A percentile compares a stretch with the other conserved stretches of the same genome.
Evolutionary conservation across 2,888 invertebrate species (phyloP).

Genomic region (Macropis europaea): DNA sequence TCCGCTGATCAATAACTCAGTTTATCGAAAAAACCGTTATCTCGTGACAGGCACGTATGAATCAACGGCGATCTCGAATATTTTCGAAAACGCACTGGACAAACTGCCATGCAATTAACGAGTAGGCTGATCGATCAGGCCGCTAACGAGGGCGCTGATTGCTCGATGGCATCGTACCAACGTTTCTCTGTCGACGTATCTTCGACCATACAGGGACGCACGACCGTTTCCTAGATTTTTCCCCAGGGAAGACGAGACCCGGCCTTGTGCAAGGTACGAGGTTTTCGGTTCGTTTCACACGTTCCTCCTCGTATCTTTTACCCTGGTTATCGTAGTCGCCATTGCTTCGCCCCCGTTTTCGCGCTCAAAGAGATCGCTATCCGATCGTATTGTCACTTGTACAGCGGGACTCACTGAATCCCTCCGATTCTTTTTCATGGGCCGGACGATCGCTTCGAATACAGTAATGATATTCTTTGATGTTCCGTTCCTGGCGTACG

Average conservation of each 20-base stretch:
- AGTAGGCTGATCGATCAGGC: slow-evolving; percentile 49
- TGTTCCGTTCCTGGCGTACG: too few relatives aligned
- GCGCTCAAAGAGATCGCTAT: slow-evolving; percentile 29
- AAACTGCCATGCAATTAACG: slow-evolving; percentile 53
- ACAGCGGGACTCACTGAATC: too few relatives aligned
- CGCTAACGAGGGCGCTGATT: slow-evolving; percentile 64
- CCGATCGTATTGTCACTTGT: slow-evolving; percentile 11
- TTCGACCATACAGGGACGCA: not conserved
- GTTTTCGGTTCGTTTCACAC: slow-evolving; percentile 41
- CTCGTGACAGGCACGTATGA: slow-evolving; percentile 6
- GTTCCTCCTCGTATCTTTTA: slow-evolving; percentile 25
- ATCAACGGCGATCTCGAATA: slow-evolving; percentile 37
- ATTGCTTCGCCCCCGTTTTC: slow-evolving; percentile 35
- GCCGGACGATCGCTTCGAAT: not conserved
- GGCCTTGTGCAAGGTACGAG: slow-evolving; percentile 41
- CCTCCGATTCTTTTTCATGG: not conserved
- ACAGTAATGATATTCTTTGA: not conserved
- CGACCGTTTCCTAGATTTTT: not conserved
- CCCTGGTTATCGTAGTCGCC: slow-evolving; percentile 36
- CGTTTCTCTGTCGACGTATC: slow-evolving; percentile 27
- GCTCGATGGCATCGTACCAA: slow-evolving; percentile 61
- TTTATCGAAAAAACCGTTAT: slow-evolving; percentile 28
- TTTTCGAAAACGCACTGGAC: slow-evolving; percentile 39
- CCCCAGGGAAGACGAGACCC: slow-evolving; percentile 55
- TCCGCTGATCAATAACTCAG: slow-evolving; percentile 15